Conservation (phyloP, 2,113 vertebrate species). For the Rhipidura dahli region DNA sequence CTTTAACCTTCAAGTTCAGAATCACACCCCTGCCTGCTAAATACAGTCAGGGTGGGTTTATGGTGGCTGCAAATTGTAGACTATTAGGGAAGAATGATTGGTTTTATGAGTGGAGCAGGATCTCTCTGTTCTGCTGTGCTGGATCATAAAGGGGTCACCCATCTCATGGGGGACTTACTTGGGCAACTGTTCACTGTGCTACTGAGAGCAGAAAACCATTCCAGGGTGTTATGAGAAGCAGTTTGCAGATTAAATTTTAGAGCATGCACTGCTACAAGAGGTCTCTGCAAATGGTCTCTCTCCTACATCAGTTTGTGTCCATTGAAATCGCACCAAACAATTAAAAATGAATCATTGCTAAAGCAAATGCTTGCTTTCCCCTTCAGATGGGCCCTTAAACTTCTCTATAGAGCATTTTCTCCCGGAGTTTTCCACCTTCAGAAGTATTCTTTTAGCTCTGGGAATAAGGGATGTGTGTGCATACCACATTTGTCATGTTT, state of each 20-base stretch:
- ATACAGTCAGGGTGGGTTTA: conserved; percentile 7
- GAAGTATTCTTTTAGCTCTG: neutral
- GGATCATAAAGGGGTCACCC: conserved; percentile 22
- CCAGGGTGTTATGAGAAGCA: conserved; percentile 19
- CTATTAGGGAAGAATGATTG: conserved; percentile 17
- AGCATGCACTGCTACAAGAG: neutral
- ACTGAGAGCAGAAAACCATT: conserved; percentile 39
- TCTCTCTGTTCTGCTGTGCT: neutral
- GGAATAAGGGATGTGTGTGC: neutral
- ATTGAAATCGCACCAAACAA: conserved; percentile 49
- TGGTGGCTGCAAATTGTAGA: conserved; percentile 31
- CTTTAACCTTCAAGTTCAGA: conserved; percentile 47
- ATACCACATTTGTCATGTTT: neutral
- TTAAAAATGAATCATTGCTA: conserved; percentile 31
- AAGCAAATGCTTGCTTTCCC: neutral
- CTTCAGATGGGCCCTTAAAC: neutral
- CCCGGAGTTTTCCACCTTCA: neutral
- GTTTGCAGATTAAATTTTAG: conserved; percentile 36
- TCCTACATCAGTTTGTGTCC: neutral
- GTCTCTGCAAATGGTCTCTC: conserved; percentile 19
- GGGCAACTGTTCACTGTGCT: conserved; percentile 36
- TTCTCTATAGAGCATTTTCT: conserved; percentile 6
- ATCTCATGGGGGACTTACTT: conserved; percentile 15
- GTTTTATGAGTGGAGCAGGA: neutral
- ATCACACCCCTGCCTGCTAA: conserved; percentile 12